A percentile compares a stretch with the other conserved stretches of the same genome.
These are phyloP conservation scores for Polypterus bichir DNA, from an alignment of 2,113 vertebrate genomes.

Conservation along the genomic window DNA sequence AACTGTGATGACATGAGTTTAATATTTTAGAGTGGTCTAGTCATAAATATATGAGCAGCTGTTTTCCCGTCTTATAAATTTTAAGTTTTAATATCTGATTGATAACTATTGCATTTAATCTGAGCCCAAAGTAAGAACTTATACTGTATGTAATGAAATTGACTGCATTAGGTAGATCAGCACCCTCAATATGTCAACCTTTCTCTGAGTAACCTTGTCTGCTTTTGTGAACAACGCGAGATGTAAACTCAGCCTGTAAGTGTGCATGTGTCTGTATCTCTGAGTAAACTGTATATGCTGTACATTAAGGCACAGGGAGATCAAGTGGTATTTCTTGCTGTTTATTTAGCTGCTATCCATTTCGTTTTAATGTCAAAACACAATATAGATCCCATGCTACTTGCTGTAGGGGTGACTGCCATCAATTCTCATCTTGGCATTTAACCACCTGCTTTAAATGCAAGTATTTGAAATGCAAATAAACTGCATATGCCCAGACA, in stretches of 20 bases:
- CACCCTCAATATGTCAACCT: constrained; percentile 36
- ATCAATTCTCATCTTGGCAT: constrained; percentile 61
- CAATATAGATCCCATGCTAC: constrained; percentile 30
- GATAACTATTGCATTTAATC: constrained; percentile 63
- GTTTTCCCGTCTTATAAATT: constrained; percentile 52
- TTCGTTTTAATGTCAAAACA: constrained; percentile 57
- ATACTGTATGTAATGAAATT: constrained; percentile 49
- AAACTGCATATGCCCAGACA: constrained; percentile 44
- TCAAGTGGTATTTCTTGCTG: constrained; percentile 24
- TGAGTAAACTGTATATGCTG: background rate
- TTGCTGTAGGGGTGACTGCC: constrained; percentile 52
- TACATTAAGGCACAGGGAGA: background rate
- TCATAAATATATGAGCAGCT: constrained; percentile 59
- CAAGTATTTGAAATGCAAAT: constrained; percentile 67
- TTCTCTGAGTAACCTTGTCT: constrained; percentile 33
- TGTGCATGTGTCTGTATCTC: background rate
- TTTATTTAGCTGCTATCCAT: constrained; percentile 37
- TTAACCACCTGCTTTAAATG: constrained; percentile 59
- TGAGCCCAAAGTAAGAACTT: constrained; percentile 54
- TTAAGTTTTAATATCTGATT: constrained; percentile 41
- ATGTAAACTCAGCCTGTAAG: background rate
- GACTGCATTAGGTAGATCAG: constrained; percentile 25
- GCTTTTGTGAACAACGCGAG: constrained; percentile 12
- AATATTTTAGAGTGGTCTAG: constrained; percentile 68
- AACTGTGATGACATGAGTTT: constrained; percentile 50